Percentiles rank a stretch among this genome's conserved stretches.
Conservation (phyloP, 2,113 vertebrate species). For the Sphyrna mokarran region DNA sequence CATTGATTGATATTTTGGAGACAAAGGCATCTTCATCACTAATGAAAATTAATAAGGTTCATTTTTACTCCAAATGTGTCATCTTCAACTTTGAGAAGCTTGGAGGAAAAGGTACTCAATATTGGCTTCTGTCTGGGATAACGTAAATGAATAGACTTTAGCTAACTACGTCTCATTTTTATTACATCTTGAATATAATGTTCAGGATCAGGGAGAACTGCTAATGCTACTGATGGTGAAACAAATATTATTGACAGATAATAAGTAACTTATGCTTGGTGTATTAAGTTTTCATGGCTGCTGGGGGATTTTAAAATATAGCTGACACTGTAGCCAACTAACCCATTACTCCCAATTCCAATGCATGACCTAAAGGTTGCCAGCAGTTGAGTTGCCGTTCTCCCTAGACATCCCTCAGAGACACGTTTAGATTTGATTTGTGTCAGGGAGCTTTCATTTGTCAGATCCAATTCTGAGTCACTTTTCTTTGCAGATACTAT, state of each 20-base stretch:
- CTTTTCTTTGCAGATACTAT: background rate
- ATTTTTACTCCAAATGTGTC: background rate
- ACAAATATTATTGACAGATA: background rate
- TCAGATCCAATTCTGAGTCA: background rate
- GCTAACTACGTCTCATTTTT: background rate
- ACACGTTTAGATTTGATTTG: background rate
- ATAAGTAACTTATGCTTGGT: background rate
- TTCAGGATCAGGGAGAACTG: background rate
- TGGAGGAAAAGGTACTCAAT: background rate
- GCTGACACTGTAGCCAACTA: background rate
- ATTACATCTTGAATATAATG: background rate
- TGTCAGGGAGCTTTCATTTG: background rate
- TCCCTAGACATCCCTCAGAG: background rate
- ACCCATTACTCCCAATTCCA: background rate
- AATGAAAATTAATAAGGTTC: background rate
- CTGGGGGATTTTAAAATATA: background rate
- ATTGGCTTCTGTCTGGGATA: background rate
- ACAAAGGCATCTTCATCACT: background rate
- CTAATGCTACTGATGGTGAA: background rate
- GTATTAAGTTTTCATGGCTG: constrained; percentile 6
- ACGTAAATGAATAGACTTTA: background rate
- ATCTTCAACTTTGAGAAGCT: background rate
- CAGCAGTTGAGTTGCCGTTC: background rate
- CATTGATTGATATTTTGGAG: background rate
- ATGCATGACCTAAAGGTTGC: constrained; percentile 11